Evolutionary conservation across 2,797 vertebrate genomes (phyloP), one percentile per base, ranked within the genome.

Genomic region (Platalea minor): DNA sequence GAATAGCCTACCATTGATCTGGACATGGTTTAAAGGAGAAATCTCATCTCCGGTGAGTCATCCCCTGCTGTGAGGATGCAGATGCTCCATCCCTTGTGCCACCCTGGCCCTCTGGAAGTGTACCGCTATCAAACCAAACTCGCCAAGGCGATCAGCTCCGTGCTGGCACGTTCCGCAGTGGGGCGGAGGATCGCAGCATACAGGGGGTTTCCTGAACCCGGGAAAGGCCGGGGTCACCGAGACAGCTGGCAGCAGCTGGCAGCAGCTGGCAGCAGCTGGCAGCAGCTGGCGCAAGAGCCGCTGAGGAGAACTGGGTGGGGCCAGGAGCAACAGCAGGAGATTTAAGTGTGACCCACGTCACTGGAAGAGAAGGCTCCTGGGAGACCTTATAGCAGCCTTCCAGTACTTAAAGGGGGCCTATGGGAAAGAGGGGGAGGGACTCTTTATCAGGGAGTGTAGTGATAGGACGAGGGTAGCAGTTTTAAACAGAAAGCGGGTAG

Each of bases 391-490:
- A 8, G 43, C 6, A 2, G 17, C n/a, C 21, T 28, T 19, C 11
- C 13, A 13, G 28, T 17, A 9, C 19, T 11, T 5, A 0, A 20
- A 8, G 17, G 17, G 13, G 9, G 9, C 57, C 18, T 63, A 8
- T 0, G 2, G 60, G 9, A 46, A 21, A 25, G 29, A 21, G 21
- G 25, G 5, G 2, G 0, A 37, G 10, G 20, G 29, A 15, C 14
- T 29, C 4, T 33, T 33, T 56, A 4, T n/a, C 45, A 39, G 10
- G 25, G 18, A 11, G 11, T 29, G 18, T 9, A 35, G 29, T 7
- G 2, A 11, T 10, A 17, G 24, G 4, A 26, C 2, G 2, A 13
- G 4, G 19, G 17, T 28, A 41, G 15, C 0, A 2, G 4, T 41
- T 39, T 23, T 56, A 31, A 10, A 5, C 28, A 51, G 17, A 25